Conservation (phyloP, 2,888 invertebrate species). For the Hydropsyche betteni region DNA sequence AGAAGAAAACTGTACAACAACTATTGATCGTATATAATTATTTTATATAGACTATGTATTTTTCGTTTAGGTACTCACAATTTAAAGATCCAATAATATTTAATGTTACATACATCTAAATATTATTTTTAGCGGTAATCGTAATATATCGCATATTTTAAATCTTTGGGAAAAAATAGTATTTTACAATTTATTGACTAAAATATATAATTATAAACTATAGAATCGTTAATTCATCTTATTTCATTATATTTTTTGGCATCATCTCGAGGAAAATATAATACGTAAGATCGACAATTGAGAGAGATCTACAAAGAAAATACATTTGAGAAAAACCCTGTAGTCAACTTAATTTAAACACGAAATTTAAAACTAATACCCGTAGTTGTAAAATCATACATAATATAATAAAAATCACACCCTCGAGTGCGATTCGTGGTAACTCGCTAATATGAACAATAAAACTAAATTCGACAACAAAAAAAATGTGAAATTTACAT, state of each 20-base stretch:
- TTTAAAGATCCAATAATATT: constrained; percentile 25
- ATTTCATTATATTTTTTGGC: constrained; percentile 20
- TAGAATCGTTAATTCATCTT: constrained; percentile 18
- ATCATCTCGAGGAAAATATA: constrained; percentile 20
- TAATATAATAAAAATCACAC: constrained; percentile 16
- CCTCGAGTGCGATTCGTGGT: constrained; percentile 7
- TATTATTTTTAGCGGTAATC: constrained; percentile 4
- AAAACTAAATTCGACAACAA: background rate
- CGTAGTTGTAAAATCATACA: constrained; percentile 62
- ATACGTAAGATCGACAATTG: background rate
- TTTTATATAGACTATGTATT: constrained; percentile 26
- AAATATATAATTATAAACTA: constrained; percentile 25
- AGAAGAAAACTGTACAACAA: constrained; percentile 34
- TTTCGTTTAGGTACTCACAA: constrained; percentile 31
- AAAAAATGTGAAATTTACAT: background rate
- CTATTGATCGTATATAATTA: constrained; percentile 24
- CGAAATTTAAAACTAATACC: constrained; percentile 63
- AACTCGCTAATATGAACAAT: constrained; percentile 11
- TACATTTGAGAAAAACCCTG: constrained; percentile 42
- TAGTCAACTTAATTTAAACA: background rate
- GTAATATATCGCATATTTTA: constrained; percentile 34
- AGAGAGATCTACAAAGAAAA: constrained; percentile 7
- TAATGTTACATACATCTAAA: constrained; percentile 25
- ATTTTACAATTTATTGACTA: constrained; percentile 31
- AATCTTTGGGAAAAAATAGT: constrained; percentile 37